phyloP scores from a whole-genome alignment of 2,113 vertebrate genomes.

The Apteryx owenii region DNA sequence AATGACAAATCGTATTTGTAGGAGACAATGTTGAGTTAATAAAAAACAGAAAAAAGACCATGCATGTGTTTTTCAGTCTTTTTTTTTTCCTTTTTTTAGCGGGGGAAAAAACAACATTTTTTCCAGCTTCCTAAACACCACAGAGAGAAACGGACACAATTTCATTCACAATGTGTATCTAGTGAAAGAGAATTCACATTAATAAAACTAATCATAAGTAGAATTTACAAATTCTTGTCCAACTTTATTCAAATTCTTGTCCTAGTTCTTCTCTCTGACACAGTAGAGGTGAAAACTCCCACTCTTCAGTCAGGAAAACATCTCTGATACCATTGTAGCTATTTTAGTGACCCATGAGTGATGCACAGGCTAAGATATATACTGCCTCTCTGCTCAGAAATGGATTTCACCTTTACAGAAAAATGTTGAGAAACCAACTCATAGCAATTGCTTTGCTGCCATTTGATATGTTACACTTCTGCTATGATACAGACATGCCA shows the following conservation, averaged over 20 bases:
- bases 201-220: slow-evolving; percentile 81
- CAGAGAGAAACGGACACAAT: slow-evolving; percentile 43
- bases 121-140: slow-evolving; percentile 50
- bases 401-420: background rate
- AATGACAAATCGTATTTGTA: slow-evolving; percentile 77
- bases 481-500: background rate
- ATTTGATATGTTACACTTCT: background rate
- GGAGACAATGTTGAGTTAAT: slow-evolving; percentile 74
- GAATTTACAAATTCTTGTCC: slow-evolving; percentile 49
- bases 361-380: background rate
- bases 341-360: background rate
- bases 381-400: background rate
- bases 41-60: slow-evolving; percentile 73
- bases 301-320: background rate
- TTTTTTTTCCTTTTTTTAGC: background rate
- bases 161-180: slow-evolving; percentile 64
- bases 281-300: background rate
- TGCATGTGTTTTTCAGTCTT: slow-evolving; percentile 57
- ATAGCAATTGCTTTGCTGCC: background rate
- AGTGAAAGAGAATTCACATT: slow-evolving; percentile 70
- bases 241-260: slow-evolving; percentile 2
- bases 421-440: background rate
- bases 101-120: background rate
- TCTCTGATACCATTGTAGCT: background rate
- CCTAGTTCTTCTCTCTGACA: background rate